A percentile compares a stretch with the other conserved stretches of the same genome.
Evolutionary conservation across 1,140 invertebrate genomes (phyloP).

Genomic region (Neodiprion virginianus): DNA sequence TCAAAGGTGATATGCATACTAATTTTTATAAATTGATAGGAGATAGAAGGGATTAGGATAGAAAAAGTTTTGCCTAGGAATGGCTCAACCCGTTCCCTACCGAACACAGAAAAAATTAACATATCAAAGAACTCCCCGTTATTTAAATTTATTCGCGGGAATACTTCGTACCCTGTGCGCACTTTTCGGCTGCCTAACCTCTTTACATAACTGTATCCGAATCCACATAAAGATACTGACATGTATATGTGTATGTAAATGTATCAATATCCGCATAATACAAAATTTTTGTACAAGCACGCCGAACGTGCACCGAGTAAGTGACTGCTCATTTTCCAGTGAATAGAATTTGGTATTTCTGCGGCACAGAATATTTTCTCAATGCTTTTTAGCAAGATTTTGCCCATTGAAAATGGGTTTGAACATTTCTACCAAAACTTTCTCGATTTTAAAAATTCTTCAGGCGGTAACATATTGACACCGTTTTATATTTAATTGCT

Average conservation of each 20-base stretch:
- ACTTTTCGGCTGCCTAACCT: neutral
- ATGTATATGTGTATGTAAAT: neutral
- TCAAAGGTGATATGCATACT: neutral
- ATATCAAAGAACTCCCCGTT: constrained; percentile 52
- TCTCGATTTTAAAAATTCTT: too few relatives aligned
- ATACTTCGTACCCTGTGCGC: constrained; percentile 24
- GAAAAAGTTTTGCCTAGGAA: neutral
- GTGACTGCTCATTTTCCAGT: too few relatives aligned
- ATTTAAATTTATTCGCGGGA: constrained; percentile 55
- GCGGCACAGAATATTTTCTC: too few relatives aligned
- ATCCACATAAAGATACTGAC: neutral
- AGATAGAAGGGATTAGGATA: neutral
- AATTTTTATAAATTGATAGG: neutral
- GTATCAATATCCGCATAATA: neutral
- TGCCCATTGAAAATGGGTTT: too few relatives aligned
- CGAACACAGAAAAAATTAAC: constrained; percentile 44
- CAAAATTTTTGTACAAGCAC: too few relatives aligned
- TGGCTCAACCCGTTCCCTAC: neutral
- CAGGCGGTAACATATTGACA: too few relatives aligned
- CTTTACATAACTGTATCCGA: neutral
- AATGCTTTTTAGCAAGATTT: too few relatives aligned
- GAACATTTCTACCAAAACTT: too few relatives aligned
- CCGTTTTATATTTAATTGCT: too few relatives aligned
- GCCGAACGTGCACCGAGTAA: too few relatives aligned
- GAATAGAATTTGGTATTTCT: too few relatives aligned